Evolutionary conservation across 2,113 vertebrate species (phyloP).

Genomic region (Strix aluco): DNA sequence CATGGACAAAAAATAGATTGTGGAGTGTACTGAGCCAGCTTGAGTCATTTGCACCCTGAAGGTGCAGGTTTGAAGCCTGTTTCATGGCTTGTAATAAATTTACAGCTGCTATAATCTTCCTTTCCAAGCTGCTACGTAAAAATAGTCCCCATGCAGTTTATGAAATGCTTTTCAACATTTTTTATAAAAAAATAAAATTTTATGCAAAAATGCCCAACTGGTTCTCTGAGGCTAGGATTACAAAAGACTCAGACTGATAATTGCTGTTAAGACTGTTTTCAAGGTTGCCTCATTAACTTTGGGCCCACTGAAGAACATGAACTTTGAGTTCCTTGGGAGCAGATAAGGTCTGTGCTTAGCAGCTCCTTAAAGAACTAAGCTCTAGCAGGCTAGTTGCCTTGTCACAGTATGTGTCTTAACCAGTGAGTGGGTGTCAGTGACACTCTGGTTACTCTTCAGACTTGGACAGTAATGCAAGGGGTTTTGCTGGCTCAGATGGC

Average conservation of each 20-base stretch:
- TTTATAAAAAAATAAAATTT: constrained; percentile 33
- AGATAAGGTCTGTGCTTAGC: not conserved
- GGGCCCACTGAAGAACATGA: not conserved
- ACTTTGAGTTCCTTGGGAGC: not conserved
- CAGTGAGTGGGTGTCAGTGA: not conserved
- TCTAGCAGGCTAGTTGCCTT: not conserved
- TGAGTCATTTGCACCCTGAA: constrained; percentile 77
- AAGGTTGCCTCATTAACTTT: not conserved
- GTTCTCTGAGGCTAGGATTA: constrained; percentile 44
- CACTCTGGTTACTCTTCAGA: not conserved
- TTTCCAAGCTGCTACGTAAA: constrained; percentile 70
- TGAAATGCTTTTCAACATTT: constrained; percentile 70
- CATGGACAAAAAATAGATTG: constrained; percentile 78
- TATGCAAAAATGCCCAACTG: constrained; percentile 20
- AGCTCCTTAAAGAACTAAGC: not conserved
- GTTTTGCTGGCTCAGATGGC: not conserved
- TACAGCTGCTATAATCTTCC: constrained; percentile 76
- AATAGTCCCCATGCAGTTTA: constrained; percentile 50
- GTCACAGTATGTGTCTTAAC: not conserved
- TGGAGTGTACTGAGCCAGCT: constrained; percentile 61
- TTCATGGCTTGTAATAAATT: constrained; percentile 81
- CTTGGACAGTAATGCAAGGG: not conserved
- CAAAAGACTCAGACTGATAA: not conserved
- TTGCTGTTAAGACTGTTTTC: constrained; percentile 43
- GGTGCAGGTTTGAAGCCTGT: constrained; percentile 76